Evolutionary conservation across 2,797 vertebrate genomes (phyloP).

Genomic region (Pelobates cultripes): DNA sequence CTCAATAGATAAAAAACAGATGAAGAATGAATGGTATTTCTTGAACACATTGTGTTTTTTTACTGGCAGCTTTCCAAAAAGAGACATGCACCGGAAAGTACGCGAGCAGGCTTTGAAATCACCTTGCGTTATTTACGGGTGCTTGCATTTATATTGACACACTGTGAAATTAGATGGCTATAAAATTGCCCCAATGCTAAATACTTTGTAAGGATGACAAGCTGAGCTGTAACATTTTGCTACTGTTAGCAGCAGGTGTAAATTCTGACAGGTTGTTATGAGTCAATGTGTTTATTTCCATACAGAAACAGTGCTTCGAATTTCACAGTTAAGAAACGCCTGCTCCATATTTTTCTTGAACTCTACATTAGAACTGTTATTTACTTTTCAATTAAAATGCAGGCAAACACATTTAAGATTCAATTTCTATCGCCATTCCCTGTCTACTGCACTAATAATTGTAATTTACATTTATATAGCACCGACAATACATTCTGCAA

Average conservation of each 20-base stretch:
- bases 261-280: not conserved
- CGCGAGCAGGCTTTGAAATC: conserved; percentile 11
- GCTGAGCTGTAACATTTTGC: conserved; percentile 21
- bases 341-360: conserved; percentile 52
- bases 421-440: conserved; percentile 21
- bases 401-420: conserved; percentile 21
- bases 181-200: conserved; percentile 46
- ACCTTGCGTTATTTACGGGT: conserved; percentile 33
- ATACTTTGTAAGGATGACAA: conserved; percentile 41
- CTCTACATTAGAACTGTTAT: conserved; percentile 28
- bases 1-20: conserved; percentile 55
- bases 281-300: conserved; percentile 32
- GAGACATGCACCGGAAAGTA: conserved; percentile 47
- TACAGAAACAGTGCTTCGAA: conserved; percentile 7
- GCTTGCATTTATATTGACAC: conserved; percentile 41
- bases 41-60: conserved; percentile 5
- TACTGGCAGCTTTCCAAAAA: conserved; percentile 59
- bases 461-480: conserved; percentile 25
- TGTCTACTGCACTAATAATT: conserved; percentile 30
- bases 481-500: not conserved
- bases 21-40: not conserved
- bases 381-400: conserved; percentile 26
- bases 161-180: conserved; percentile 52
- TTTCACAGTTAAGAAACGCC: conserved; percentile 11
- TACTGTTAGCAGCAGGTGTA: not conserved